A percentile compares a stretch with the other conserved stretches of the same genome.
These are phyloP conservation scores for Ceratotherium simum DNA, from an alignment of 2,113 vertebrate genomes.

Conservation along the genomic window DNA sequence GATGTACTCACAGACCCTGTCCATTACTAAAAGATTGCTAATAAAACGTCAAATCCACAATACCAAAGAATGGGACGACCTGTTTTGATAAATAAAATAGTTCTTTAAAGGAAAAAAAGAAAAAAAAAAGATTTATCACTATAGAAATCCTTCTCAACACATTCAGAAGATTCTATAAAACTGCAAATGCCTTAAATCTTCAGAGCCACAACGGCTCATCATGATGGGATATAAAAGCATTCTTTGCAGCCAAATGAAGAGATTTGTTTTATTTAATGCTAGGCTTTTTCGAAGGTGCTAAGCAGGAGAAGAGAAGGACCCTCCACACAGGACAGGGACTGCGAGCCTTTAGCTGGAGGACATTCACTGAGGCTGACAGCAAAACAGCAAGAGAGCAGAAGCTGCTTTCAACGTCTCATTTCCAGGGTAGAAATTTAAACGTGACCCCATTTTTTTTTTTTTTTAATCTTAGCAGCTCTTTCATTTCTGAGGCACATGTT, in stretches of 20 bases:
- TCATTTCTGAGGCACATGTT: conserved; percentile 56
- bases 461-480: conserved; percentile 29
- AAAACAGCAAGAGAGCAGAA: neutral
- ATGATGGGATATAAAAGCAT: conserved; percentile 80
- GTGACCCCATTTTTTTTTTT: neutral
- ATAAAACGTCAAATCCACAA: conserved; percentile 21
- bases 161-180: conserved; percentile 66
- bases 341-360: neutral
- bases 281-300: conserved; percentile 63
- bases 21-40: conserved; percentile 50
- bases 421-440: conserved; percentile 70
- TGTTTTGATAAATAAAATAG: conserved; percentile 79
- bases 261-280: conserved; percentile 83
- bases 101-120: neutral
- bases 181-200: conserved; percentile 79
- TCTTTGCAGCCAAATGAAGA: conserved; percentile 82
- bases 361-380: neutral
- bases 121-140: conserved; percentile 61
- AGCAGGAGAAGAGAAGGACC: neutral
- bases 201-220: conserved; percentile 73
- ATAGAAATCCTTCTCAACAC: conserved; percentile 74
- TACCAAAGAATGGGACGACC: conserved; percentile 21
- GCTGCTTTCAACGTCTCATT: conserved; percentile 68
- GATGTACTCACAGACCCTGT: neutral
- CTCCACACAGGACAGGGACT: neutral